These are phyloP conservation scores for Parazoanthus darwini DNA, from an alignment of 92 coral and sea anemone species.

Conservation along the genomic window DNA sequence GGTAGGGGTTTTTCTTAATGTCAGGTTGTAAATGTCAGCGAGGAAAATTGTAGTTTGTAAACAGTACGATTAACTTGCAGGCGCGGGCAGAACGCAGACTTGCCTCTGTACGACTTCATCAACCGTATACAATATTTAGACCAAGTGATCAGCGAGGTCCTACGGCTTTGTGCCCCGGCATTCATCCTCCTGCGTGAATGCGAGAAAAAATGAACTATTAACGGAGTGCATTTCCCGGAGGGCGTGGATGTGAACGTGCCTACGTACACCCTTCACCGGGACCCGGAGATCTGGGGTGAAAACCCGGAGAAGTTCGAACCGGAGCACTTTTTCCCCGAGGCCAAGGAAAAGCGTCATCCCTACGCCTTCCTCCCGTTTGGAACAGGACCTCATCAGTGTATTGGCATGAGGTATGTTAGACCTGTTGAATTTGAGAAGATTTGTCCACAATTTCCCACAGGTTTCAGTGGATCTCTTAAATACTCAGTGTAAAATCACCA, in stretches of 20 bases:
- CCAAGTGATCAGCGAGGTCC: slow-evolving; percentile 63
- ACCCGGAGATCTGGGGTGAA: slow-evolving; percentile 71
- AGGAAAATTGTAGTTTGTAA: not conserved
- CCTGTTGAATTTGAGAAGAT: too few relatives aligned
- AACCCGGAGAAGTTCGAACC: slow-evolving; percentile 69
- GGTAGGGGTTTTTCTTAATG: too few relatives aligned
- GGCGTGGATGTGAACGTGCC: slow-evolving; percentile 61
- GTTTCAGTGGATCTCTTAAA: too few relatives aligned
- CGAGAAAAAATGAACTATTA: slow-evolving; percentile 50
- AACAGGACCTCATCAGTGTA: too few relatives aligned
- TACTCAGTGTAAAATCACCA: too few relatives aligned
- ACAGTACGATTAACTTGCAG: slow-evolving; percentile 3
- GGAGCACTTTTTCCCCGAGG: slow-evolving; percentile 67
- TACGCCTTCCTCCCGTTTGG: slow-evolving; percentile 33
- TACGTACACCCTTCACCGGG: slow-evolving; percentile 64
- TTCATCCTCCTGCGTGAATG: slow-evolving; percentile 51
- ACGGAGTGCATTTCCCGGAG: slow-evolving; percentile 59
- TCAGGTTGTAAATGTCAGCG: too few relatives aligned
- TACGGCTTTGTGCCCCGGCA: slow-evolving; percentile 62
- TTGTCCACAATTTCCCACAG: not conserved
- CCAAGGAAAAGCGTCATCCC: slow-evolving; percentile 65
- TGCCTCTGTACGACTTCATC: slow-evolving; percentile 54
- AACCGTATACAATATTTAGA: slow-evolving; percentile 59
- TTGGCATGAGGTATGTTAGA: not conserved
- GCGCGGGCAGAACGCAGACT: slow-evolving; percentile 36